phyloP scores from a whole-genome alignment of 2,113 vertebrate species.

The Hemibagrus wyckioides region DNA sequence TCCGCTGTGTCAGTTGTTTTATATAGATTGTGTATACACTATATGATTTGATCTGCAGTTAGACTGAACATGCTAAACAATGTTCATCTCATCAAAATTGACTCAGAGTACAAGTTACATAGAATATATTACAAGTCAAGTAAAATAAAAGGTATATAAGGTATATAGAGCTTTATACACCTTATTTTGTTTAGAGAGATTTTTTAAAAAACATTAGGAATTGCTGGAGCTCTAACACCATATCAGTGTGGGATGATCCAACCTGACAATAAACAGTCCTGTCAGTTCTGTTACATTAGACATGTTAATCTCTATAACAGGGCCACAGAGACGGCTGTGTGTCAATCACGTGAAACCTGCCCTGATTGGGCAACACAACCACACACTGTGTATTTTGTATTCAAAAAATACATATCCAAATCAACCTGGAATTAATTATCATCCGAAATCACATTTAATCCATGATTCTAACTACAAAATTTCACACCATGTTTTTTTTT shows the following conservation, averaged over 20 bases:
- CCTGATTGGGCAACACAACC: background rate
- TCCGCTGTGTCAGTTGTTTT: too few species aligned
- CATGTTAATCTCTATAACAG: slow-evolving; percentile 64
- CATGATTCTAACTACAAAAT: background rate
- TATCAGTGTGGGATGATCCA: slow-evolving; percentile 32
- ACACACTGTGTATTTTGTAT: background rate
- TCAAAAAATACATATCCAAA: background rate
- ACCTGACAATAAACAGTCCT: slow-evolving; percentile 60
- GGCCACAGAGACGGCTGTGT: slow-evolving; percentile 25
- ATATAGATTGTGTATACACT: too few species aligned
- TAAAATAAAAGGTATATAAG: too few species aligned
- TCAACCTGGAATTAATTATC: background rate
- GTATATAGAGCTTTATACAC: background rate
- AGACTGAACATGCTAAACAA: too few species aligned
- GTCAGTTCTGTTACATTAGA: slow-evolving; percentile 59
- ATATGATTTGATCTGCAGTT: too few species aligned
- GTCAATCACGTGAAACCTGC: background rate
- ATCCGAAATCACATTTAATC: background rate
- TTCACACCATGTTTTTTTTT: background rate
- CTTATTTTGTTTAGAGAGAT: background rate
- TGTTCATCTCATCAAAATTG: background rate
- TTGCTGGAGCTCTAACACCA: background rate
- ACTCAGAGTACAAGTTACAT: too few species aligned
- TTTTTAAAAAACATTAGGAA: background rate
- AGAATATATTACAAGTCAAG: too few species aligned